These are phyloP conservation scores for Cheilosia scutellata DNA, from an alignment of 2,888 invertebrate genomes.

Conservation along the genomic window DNA sequence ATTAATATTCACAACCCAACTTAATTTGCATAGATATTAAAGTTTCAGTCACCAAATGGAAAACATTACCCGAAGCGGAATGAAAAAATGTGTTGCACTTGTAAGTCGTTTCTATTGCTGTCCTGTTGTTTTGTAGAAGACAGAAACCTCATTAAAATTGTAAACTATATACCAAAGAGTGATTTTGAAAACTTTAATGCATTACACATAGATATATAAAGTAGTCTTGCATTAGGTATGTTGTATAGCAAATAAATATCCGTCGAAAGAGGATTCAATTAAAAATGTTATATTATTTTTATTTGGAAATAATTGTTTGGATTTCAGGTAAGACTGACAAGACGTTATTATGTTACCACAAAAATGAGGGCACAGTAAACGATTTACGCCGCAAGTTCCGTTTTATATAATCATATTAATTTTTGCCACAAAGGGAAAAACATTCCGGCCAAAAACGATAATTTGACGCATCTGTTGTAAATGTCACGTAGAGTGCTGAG, in stretches of 20 bases:
- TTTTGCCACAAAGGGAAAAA: constrained; percentile 21
- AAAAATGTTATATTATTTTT: neutral
- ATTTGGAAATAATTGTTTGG: constrained; percentile 1
- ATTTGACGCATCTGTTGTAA: constrained; percentile 67
- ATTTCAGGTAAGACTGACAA: constrained; percentile 7
- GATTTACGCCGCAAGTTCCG: constrained; percentile 26
- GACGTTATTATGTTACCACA: neutral
- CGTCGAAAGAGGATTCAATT: constrained; percentile 3
- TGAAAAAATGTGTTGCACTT: constrained; percentile 67
- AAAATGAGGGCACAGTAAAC: constrained; percentile 29
- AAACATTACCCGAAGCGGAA: constrained; percentile 40
- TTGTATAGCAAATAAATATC: constrained; percentile 12
- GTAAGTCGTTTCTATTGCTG: constrained; percentile 34
- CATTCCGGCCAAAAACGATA: constrained; percentile 51
- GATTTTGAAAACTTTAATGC: neutral
- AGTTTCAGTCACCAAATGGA: constrained; percentile 66
- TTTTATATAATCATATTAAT: constrained; percentile 36
- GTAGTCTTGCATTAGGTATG: neutral
- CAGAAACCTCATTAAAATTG: constrained; percentile 41
- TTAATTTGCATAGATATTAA: constrained; percentile 74
- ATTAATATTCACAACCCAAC: constrained; percentile 73
- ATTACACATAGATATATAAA: too few species aligned
- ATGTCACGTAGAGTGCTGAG: constrained; percentile 69
- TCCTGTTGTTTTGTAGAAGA: neutral
- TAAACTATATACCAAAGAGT: constrained; percentile 14